Evolutionary conservation across 1,140 invertebrate species (phyloP).

Genomic region (Cylas formicarius): DNA sequence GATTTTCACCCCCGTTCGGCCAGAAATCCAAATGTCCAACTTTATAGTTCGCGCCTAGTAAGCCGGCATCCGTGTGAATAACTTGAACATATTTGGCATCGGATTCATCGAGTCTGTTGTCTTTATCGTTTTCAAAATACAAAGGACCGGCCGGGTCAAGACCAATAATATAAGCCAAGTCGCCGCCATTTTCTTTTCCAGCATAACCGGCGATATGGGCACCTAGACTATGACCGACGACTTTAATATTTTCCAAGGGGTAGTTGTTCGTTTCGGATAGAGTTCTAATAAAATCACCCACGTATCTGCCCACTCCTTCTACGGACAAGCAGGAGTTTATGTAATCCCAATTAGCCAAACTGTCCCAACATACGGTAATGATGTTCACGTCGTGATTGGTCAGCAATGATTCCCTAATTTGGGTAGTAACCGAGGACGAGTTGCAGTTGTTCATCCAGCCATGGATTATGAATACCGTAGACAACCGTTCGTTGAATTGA

Average conservation of each 20-base stretch:
- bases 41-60: conserved; percentile 51
- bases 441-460: conserved; percentile 36
- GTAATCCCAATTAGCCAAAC: conserved; percentile 38
- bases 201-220: conserved; percentile 59
- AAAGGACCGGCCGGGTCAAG: conserved; percentile 41
- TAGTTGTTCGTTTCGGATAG: conserved; percentile 42
- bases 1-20: conserved; percentile 56
- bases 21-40: conserved; percentile 64
- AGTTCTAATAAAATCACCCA: conserved; percentile 48
- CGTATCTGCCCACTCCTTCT: conserved; percentile 43
- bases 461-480: conserved; percentile 27
- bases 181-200: conserved; percentile 41
- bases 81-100: conserved; percentile 56
- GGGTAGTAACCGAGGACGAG: conserved; percentile 29
- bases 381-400: conserved; percentile 45
- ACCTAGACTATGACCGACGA: conserved; percentile 62
- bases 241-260: conserved; percentile 46
- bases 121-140: conserved; percentile 42
- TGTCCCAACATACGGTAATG: conserved; percentile 51
- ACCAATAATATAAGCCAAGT: conserved; percentile 38
- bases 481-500: conserved; percentile 1
- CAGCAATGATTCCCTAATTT: conserved; percentile 40
- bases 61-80: conserved; percentile 53
- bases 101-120: conserved; percentile 49
- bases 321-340: conserved; percentile 44